phyloP scores from a whole-genome alignment of 2,888 invertebrate species.

The Zonitis immaculata region DNA sequence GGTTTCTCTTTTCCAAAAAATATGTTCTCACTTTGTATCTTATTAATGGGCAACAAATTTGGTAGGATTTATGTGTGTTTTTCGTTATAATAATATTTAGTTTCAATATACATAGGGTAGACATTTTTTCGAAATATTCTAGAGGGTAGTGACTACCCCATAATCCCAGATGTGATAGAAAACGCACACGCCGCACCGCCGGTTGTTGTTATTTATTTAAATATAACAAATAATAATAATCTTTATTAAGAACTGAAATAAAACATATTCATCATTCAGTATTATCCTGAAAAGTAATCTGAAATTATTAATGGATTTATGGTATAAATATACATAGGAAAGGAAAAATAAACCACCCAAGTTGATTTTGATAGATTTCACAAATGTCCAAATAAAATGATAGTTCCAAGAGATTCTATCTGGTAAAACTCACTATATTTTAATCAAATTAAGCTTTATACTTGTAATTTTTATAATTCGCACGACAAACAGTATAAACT shows the following conservation, averaged over 20 bases:
- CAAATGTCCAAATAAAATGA: too few relatives aligned
- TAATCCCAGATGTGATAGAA: slow-evolving; percentile 5
- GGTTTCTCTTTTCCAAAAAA: slow-evolving; percentile 22
- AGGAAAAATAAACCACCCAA: neutral
- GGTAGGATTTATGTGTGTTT: slow-evolving; percentile 39
- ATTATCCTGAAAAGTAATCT: slow-evolving; percentile 1
- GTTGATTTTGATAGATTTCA: neutral
- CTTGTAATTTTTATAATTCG: too few relatives aligned
- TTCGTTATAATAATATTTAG: too few relatives aligned
- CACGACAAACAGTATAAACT: too few relatives aligned
- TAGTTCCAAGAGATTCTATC: too few relatives aligned
- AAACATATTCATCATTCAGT: slow-evolving; percentile 1
- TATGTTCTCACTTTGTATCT: slow-evolving; percentile 47
- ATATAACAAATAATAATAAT: slow-evolving; percentile 16
- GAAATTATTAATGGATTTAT: neutral
- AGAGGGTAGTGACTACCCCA: slow-evolving; percentile 7
- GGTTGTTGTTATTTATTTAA: slow-evolving; percentile 12
- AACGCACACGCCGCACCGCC: slow-evolving; percentile 13
- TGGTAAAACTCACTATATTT: too few relatives aligned
- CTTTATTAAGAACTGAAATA: neutral
- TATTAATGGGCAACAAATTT: slow-evolving; percentile 43
- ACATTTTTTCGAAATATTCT: neutral
- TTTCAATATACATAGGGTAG: too few relatives aligned
- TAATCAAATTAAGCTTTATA: too few relatives aligned
- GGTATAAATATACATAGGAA: too few relatives aligned